Evolutionary conservation across 2,113 vertebrate species (phyloP).

Genomic region (Oncorhynchus tshawytscha): DNA sequence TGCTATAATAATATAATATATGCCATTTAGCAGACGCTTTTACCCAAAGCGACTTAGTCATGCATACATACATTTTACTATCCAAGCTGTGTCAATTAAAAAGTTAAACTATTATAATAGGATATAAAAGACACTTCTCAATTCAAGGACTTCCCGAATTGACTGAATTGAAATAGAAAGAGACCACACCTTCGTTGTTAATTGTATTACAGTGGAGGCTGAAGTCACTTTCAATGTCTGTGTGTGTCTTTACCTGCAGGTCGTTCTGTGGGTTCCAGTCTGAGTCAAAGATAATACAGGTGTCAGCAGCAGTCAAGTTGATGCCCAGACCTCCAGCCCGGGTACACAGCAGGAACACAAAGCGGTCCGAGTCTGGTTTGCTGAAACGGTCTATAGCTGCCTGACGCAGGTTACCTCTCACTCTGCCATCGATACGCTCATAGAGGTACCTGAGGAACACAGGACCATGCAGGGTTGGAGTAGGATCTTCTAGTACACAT

Average conservation of each 20-base stretch:
- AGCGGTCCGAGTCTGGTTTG: constrained; percentile 95
- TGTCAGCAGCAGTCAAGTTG: constrained; percentile 96
- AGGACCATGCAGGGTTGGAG: background rate
- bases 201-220: background rate
- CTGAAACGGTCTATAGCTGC: constrained; percentile 98
- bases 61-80: too few relatives aligned
- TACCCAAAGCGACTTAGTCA: too few relatives aligned
- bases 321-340: constrained; percentile 95
- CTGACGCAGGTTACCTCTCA: constrained; percentile 93
- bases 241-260: constrained; percentile 82
- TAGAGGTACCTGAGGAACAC: constrained; percentile 86
- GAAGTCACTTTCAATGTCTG: background rate
- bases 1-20: too few relatives aligned
- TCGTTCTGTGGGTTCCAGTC: constrained; percentile 99
- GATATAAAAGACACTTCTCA: too few relatives aligned
- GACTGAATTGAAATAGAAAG: too few relatives aligned
- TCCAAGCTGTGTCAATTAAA: too few relatives aligned
- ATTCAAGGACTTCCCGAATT: too few relatives aligned
- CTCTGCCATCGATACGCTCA: constrained; percentile 93
- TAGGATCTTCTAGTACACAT: background rate
- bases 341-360: constrained; percentile 96
- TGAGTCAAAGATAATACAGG: constrained; percentile 98
- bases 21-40: too few relatives aligned
- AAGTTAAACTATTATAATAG: too few relatives aligned
- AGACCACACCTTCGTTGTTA: too few relatives aligned